Percentiles rank a stretch among this genome's conserved stretches.
phyloP scores from a whole-genome alignment of 2,797 vertebrate species.

The Neosalanx taihuensis region DNA sequence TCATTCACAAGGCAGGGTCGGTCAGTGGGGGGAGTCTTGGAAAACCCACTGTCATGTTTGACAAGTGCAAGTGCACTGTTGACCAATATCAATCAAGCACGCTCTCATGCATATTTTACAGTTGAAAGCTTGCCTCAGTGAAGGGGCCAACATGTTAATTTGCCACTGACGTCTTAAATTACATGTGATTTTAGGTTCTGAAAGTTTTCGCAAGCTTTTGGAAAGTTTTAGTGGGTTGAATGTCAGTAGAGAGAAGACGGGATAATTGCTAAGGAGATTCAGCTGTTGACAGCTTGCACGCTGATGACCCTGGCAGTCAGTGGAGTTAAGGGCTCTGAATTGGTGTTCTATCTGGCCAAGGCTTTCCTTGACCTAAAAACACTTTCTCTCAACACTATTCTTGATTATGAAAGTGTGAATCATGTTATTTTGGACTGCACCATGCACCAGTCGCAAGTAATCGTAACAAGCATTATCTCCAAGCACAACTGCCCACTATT shows the following conservation, averaged over 20 bases:
- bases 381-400: background rate
- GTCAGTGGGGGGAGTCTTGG: background rate
- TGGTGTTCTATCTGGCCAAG: background rate
- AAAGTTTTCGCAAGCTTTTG: background rate
- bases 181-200: background rate
- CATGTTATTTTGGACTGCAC: background rate
- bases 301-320: background rate
- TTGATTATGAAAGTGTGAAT: background rate
- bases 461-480: too few relatives aligned
- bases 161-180: background rate
- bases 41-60: slow-evolving; percentile 1
- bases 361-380: background rate
- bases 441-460: background rate
- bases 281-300: background rate
- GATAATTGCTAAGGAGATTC: slow-evolving; percentile 8
- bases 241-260: background rate
- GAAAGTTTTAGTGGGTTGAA: background rate
- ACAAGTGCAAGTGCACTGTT: slow-evolving; percentile 8
- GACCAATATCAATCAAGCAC: slow-evolving; percentile 22
- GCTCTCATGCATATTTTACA: slow-evolving; percentile 6
- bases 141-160: background rate
- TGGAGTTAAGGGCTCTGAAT: background rate
- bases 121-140: background rate
- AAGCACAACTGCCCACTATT: too few relatives aligned
- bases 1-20: background rate